Conservation (phyloP, 92 coral and sea anemone genomes). For the Zoanthus solanderi region DNA sequence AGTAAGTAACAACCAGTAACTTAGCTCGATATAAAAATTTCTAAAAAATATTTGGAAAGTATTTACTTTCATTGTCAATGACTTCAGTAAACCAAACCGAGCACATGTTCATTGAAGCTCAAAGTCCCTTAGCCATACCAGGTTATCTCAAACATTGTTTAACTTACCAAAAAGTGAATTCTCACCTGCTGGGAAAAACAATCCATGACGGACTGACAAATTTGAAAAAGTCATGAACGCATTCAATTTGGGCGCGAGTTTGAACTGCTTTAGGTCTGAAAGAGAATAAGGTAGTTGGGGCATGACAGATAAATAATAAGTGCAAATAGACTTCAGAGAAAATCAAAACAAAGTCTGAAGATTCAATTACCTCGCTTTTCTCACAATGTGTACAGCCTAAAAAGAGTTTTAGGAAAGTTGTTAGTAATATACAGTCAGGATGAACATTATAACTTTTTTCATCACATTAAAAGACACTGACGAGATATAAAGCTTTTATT, state of each 20-base stretch:
- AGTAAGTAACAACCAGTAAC: too few species aligned
- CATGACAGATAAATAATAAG: not conserved
- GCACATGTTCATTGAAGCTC: too few species aligned
- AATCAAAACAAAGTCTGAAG: not conserved
- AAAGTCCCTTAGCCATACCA: too few species aligned
- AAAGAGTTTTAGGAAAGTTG: conserved; percentile 2
- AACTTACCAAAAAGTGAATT: not conserved
- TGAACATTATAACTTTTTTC: not conserved
- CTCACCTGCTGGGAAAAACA: conserved; percentile 67
- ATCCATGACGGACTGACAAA: conserved; percentile 88
- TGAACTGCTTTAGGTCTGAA: conserved; percentile 95
- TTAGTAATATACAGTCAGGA: not conserved
- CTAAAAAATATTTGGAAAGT: too few species aligned
- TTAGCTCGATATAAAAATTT: too few species aligned
- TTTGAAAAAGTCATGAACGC: conserved; percentile 89
- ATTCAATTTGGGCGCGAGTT: conserved; percentile 94
- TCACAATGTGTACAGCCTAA: conserved; percentile 28
- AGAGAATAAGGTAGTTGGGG: not conserved
- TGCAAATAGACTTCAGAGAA: not conserved
- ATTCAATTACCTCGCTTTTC: conserved; percentile 23
- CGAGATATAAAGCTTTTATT: not conserved
- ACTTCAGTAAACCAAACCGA: too few species aligned
- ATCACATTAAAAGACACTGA: not conserved
- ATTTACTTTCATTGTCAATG: too few species aligned
- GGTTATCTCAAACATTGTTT: too few species aligned